Conservation (phyloP, 2,888 invertebrate species). For the Petrolisthes cinctipes region DNA sequence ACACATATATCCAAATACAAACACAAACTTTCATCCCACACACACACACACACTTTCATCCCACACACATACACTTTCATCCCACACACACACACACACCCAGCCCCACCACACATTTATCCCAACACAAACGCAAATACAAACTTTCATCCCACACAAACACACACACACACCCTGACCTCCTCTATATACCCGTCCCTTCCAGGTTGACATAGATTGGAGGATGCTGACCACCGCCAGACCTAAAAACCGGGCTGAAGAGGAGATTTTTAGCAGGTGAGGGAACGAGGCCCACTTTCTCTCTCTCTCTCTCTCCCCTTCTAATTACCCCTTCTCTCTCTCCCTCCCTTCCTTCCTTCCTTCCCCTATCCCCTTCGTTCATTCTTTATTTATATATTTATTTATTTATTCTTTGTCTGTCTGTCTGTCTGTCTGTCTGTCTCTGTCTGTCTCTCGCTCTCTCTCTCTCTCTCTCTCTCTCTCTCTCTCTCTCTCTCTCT, state of each 20-base stretch:
- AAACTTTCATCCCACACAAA: neutral
- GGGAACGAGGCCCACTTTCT: neutral
- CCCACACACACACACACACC: neutral
- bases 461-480: neutral
- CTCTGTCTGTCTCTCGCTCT: neutral
- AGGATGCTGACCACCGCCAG: constrained; percentile 90
- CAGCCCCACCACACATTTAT: neutral
- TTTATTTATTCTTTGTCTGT: no score
- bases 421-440: neutral
- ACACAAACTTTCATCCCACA: neutral
- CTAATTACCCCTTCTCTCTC: neutral
- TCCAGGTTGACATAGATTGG: constrained; percentile 86
- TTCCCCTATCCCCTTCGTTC: neutral
- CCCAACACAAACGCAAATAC: neutral
- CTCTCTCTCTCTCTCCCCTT: neutral
- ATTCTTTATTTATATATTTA: no score
- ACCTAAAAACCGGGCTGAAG: constrained; percentile 86
- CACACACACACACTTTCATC: no score
- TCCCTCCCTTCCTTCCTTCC: neutral
- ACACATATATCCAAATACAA: neutral
- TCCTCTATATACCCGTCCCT: neutral
- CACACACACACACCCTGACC: neutral
- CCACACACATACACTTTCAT: neutral
- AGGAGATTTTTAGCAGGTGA: constrained; percentile 85
- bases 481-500: neutral